Evolutionary conservation across 2,888 invertebrate species (phyloP).

Genomic region (Ochropacha duplaris): DNA sequence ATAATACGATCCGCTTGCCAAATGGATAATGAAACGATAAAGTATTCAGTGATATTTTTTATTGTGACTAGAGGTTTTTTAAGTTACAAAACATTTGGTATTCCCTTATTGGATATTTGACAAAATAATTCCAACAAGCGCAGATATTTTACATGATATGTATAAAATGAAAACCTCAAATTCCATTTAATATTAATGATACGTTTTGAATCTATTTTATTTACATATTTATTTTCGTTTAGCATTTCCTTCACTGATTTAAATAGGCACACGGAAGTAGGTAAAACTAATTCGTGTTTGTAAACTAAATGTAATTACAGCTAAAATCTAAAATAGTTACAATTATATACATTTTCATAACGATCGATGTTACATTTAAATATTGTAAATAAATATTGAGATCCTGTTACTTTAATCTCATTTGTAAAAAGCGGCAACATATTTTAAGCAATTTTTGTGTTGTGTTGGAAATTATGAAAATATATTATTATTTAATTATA

Average conservation of each 20-base stretch:
- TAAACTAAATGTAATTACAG: constrained; percentile 42
- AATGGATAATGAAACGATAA: constrained; percentile 48
- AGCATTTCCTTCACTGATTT: constrained; percentile 47
- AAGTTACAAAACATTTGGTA: constrained; percentile 84
- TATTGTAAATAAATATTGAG: constrained; percentile 74
- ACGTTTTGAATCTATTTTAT: constrained; percentile 39
- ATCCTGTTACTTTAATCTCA: constrained; percentile 79
- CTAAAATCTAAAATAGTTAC: constrained; percentile 23
- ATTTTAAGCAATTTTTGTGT: constrained; percentile 16
- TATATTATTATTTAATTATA: not conserved
- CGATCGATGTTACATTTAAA: constrained; percentile 56
- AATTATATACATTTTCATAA: constrained; percentile 28
- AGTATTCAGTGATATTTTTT: constrained; percentile 78
- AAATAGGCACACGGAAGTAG: constrained; percentile 71
- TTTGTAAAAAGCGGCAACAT: constrained; percentile 46
- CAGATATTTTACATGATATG: constrained; percentile 75
- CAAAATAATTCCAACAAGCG: constrained; percentile 69
- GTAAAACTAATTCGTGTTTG: constrained; percentile 51
- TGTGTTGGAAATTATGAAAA: constrained; percentile 10
- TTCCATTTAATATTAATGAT: constrained; percentile 39
- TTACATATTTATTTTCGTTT: constrained; percentile 43
- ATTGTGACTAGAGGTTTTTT: constrained; percentile 88
- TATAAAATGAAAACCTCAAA: constrained; percentile 79
- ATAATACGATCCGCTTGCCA: too few species aligned
- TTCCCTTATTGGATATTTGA: constrained; percentile 55